Evolutionary conservation across 2,888 invertebrate genomes (phyloP), one percentile per base, ranked within the genome.

Genomic region (Zaprionus lineosus): DNA sequence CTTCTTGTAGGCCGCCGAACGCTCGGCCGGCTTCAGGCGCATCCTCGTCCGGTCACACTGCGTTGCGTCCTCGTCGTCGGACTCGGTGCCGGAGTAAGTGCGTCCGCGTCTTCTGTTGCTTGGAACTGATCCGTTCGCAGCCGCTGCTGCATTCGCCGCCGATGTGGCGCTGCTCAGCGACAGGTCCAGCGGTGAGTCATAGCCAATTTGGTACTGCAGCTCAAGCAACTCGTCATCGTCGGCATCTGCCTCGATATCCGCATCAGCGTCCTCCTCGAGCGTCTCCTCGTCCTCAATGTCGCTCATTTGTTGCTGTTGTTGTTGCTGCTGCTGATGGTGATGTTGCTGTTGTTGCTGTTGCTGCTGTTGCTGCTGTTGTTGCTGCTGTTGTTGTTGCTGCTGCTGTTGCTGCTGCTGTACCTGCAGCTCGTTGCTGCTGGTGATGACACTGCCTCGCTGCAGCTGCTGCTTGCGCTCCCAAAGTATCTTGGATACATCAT

Each of bases 141-240:
- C 40, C 4, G 55, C 55, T 26, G 60, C 55, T 1, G 41, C 60
- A 28, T 31, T 52, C 0, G 73, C 51, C 8, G 70, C 53, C 11
- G 86, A 81, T 9, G 86, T 78, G 21, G 87, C 84, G 51, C 91
- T 90, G 53, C 91, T 90, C 34, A 94, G 93, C 75, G 95, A 94
- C 88, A 96, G 91, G 91, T 97, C 96, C 89, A 96, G 89, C 9
- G 96, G 96, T 59, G 93, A 93, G 74, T 94, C 94, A 71, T 93
- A 92, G 55, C 92, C 91, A 43, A 90, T 86, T 40, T 90, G 86
- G 57, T 86, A 85, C 29, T 85, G 83, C 60, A 68, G 26, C 44
- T 86, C 78, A 15, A 76, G 33, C 21, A 77, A 41, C 24, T 77
- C 77, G 29, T 84, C 85, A 21, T 83, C 85, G 37, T 81, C 84